Conservation (phyloP, 2,797 vertebrate genomes). For the Bryconaethiops microstoma region DNA sequence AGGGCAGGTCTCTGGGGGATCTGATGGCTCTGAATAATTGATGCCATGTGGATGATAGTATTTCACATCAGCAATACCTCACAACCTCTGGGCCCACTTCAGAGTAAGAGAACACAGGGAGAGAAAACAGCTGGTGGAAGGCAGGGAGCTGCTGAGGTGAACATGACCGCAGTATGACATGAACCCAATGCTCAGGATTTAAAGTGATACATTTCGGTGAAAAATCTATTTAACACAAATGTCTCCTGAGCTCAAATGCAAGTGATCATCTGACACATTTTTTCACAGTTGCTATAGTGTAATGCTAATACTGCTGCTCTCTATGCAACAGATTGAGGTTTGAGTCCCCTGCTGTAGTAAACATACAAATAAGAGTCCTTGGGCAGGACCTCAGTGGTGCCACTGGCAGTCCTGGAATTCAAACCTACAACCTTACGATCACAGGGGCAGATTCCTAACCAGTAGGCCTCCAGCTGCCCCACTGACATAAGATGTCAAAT, state of each 20-base stretch:
- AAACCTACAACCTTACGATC: no score
- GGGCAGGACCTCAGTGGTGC: no score
- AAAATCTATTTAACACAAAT: neutral
- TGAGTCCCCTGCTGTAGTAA: no score
- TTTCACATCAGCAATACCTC: constrained; percentile 37
- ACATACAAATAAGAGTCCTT: no score
- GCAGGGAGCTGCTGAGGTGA: neutral
- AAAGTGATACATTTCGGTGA: no score
- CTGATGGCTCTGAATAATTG: constrained; percentile 54
- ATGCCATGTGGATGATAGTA: constrained; percentile 23
- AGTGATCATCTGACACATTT: neutral
- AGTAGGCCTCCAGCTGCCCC: no score
- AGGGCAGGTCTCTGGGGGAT: constrained; percentile 11
- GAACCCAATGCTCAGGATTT: neutral
- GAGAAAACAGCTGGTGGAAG: neutral
- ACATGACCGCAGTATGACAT: neutral
- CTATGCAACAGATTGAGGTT: no score
- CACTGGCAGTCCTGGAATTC: no score
- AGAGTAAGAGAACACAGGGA: neutral
- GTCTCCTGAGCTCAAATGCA: neutral
- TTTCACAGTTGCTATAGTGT: neutral
- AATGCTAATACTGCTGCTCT: no score
- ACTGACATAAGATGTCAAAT: no score
- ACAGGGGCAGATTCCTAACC: no score
- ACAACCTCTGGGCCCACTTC: neutral